A percentile compares a stretch with the other conserved stretches of the same genome.
Evolutionary conservation across 30 jellyfish, hydroid and myxozoan species (phyloP).

Genomic region (Euphysa ruthae): DNA sequence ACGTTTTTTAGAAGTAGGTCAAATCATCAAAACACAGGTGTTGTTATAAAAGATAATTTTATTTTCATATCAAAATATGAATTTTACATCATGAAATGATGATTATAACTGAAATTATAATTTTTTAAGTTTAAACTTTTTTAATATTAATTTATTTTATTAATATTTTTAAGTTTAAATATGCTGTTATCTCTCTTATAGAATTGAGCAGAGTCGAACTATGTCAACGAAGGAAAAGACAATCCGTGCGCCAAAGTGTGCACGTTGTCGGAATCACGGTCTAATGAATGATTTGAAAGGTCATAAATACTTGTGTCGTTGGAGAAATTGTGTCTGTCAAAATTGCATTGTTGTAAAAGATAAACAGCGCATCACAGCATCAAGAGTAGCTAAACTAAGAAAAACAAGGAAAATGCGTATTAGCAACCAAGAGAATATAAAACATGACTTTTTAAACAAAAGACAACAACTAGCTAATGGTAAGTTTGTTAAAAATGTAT

Average conservation of each 20-base stretch:
- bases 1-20: too few species aligned
- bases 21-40: too few species aligned
- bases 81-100: too few species aligned
- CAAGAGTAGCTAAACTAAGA: slow-evolving; percentile 82
- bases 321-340: slow-evolving; percentile 76
- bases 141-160: neutral
- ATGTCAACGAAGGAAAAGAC: neutral
- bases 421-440: too few species aligned
- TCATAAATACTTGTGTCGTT: slow-evolving; percentile 79
- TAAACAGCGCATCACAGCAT: slow-evolving; percentile 82
- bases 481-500: too few species aligned
- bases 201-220: neutral
- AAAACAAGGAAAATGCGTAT: slow-evolving; percentile 43
- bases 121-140: too few species aligned
- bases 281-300: slow-evolving; percentile 76
- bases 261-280: slow-evolving; percentile 94
- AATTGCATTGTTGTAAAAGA: slow-evolving; percentile 70
- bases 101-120: too few species aligned
- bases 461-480: too few species aligned
- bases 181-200: neutral
- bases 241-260: slow-evolving; percentile 83
- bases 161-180: neutral
- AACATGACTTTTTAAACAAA: too few species aligned
- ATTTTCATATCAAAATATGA: too few species aligned
- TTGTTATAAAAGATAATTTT: too few species aligned